Base-by-base conservation (phyloP, 64 coral and sea anemone species). In the Pachyseris speciosa region DNA sequence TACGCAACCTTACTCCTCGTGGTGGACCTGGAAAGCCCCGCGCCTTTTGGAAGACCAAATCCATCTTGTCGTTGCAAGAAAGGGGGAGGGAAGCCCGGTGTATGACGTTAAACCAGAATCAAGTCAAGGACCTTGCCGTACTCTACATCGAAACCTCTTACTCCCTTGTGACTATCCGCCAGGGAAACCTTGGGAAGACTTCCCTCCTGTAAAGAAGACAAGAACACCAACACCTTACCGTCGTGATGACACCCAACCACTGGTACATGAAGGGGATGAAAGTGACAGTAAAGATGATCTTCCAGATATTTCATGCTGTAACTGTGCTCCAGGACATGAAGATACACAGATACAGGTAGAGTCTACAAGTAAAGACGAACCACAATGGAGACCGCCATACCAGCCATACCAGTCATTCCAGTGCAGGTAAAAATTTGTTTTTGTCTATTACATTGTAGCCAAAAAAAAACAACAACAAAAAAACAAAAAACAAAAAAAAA, bases 81-180 rank as follows among this genome's bases (percentile, higher is more conserved):
- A 90, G 5, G 67, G 92, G 27, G 86, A 94, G 30, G 69, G 44
- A 24, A 94, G 76, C 60, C 86, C 92, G 55, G 86, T 84, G 76
- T 94, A 89, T 32, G 86, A 94, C 7, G 85, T 94, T 0, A 89
- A 29, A 49, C 41, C 86, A 84, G 86, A 90, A 79, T 77, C 53
- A 60, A 38, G 72, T 55, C 45, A 92, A 25, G 68, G 80, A 73
- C 76, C 37, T 11, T 61, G 28, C 28, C 90, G 79, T 67, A 73
- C 53, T 25, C 13, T 74, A 34, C 79, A 92, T 84, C 37, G 40
- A 40, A 91, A 91, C 67, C 64, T 85, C 15, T 70, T 92, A 67
- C 75, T 92, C 9, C 90, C 90, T 31, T 84, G 89, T 30, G 34
- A 84, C 70, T 34, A 53, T 36, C 45, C 53, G 26, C 12, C 74